Evolutionary conservation across 1,140 invertebrate genomes (phyloP), one percentile per base, ranked within the genome.

Genomic region (Trypoxylus dichotomus): DNA sequence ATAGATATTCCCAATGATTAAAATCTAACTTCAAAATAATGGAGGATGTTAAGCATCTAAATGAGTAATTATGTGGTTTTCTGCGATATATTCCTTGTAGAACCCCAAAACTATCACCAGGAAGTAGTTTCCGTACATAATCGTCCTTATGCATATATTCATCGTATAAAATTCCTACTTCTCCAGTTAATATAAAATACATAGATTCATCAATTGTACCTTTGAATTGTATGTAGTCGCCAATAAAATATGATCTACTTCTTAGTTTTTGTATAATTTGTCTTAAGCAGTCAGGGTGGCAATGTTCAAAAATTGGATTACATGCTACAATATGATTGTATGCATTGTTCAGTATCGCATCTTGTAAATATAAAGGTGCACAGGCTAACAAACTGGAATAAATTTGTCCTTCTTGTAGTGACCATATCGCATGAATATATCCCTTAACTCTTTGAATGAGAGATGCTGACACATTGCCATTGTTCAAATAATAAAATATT

Each of bases 111-210:
- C 43, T 60, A 15, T 68, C 15, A 19, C 54, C 54, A 2, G n/a
- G 58, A 5, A 11, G 2, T 58, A 76, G 24, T n/a, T 29, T 76
- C 2, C 58, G 11, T 15, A 63, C 60, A 13, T 37, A 37, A 11
- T 76, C 58, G 21, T 68, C 75, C 25, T 76, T 76, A 25, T 68
- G 27, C 27, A 41, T 63, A 41, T 32, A 41, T 32, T 76, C 75
- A 32, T 76, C 58, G 13, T 27, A 15, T 37, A 76, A 58, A 29
- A 63, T 24, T 11, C 21, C 27, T 1, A 76, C 54, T 43, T 63
- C 75, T 1, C 75, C 75, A 7, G 63, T 27, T 21, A 68, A 41
- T 37, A 76, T 41, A 27, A 76, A 76, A 76, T 76, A 76, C 75
- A 76, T 76, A n/a, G 54, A 60, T 76, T 15, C 58, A 15, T 76